Conservation (phyloP, 1,140 invertebrate genomes). For the Diorhabda elongata region DNA sequence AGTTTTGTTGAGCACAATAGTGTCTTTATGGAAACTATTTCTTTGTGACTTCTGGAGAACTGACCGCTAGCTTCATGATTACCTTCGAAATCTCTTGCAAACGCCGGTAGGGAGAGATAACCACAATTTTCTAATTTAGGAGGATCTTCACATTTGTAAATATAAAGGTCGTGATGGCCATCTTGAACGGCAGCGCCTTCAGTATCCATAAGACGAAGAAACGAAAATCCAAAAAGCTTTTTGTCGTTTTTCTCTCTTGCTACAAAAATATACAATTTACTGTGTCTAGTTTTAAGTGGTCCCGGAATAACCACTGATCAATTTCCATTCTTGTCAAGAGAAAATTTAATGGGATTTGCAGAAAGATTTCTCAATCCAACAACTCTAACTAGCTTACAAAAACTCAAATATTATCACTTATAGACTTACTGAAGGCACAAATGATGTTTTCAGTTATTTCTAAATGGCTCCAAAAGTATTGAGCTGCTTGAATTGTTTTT, state of each 20-base stretch:
- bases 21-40: constrained; percentile 77
- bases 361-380: too few relatives aligned
- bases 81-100: constrained; percentile 58
- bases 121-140: constrained; percentile 67
- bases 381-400: too few relatives aligned
- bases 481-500: too few relatives aligned
- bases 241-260: constrained; percentile 86
- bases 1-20: constrained; percentile 90
- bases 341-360: too few relatives aligned
- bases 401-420: too few relatives aligned
- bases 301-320: too few relatives aligned
- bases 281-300: too few relatives aligned
- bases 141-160: constrained; percentile 89
- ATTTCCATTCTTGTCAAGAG: too few relatives aligned
- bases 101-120: constrained; percentile 72
- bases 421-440: too few relatives aligned
- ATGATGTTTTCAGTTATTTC: too few relatives aligned
- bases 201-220: constrained; percentile 83
- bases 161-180: constrained; percentile 80
- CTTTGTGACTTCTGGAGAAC: constrained; percentile 78
- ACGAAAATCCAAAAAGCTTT: constrained; percentile 89
- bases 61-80: constrained; percentile 48
- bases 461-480: too few relatives aligned
- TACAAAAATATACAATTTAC: constrained; percentile 39
- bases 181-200: constrained; percentile 85